Percentiles rank a stretch among this genome's conserved stretches.
Evolutionary conservation across 2,888 invertebrate genomes (phyloP).

Genomic region (Andrena camellia): DNA sequence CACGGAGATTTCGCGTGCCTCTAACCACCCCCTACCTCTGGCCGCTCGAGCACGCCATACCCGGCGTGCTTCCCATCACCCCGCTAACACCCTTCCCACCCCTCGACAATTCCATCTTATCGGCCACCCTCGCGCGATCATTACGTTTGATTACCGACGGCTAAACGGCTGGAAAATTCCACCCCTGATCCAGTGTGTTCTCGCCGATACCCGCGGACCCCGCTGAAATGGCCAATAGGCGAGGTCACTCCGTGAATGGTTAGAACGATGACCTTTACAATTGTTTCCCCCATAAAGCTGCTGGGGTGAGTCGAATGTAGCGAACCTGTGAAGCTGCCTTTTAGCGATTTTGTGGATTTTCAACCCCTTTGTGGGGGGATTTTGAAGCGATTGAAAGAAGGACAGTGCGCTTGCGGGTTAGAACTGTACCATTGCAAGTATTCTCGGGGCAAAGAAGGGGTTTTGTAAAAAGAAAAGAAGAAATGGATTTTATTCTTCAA

Average conservation of each 20-base stretch:
- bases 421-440: too few species aligned
- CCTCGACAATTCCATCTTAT: conserved; percentile 28
- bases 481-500: too few species aligned
- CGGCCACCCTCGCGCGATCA: conserved; percentile 21
- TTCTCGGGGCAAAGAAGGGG: too few species aligned
- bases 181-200: conserved; percentile 14
- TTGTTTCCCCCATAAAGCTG: background rate
- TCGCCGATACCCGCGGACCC: background rate
- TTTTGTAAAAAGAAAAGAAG: too few species aligned
- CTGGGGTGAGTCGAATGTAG: background rate
- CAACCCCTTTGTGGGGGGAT: background rate
- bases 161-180: conserved; percentile 25
- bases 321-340: background rate
- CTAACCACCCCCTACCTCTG: conserved; percentile 2
- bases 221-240: background rate
- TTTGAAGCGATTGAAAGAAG: too few species aligned
- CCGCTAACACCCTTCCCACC: background rate
- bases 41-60: background rate
- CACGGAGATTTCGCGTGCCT: conserved; percentile 25
- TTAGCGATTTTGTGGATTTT: background rate
- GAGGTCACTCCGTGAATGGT: background rate
- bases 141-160: conserved; percentile 39
- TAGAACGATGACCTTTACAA: background rate
- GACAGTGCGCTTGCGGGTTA: too few species aligned
- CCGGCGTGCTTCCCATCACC: conserved; percentile 5